phyloP scores from a whole-genome alignment of 2,797 vertebrate species.

The Poeciliopsis presidionis region DNA sequence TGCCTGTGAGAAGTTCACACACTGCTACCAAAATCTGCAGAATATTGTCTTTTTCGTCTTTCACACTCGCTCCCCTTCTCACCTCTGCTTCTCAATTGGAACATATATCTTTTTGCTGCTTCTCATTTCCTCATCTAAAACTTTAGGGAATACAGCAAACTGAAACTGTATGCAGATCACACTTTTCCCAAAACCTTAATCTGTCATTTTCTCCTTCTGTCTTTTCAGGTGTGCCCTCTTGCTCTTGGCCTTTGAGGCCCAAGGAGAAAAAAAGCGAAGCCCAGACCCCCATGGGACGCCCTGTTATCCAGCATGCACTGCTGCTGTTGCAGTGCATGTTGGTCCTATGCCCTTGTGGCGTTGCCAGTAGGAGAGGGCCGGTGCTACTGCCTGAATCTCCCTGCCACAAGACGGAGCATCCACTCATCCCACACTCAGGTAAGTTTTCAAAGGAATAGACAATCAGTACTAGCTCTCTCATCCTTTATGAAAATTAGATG shows the following conservation, averaged over 20 bases:
- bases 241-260: slow-evolving; percentile 80
- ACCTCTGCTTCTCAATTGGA: slow-evolving; percentile 24
- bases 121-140: slow-evolving; percentile 40
- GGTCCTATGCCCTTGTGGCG: slow-evolving; percentile 73
- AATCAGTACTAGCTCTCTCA: neutral
- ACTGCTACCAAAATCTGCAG: slow-evolving; percentile 34
- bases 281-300: slow-evolving; percentile 81
- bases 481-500: neutral
- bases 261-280: slow-evolving; percentile 78
- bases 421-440: slow-evolving; percentile 91
- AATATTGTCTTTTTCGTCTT: neutral
- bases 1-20: slow-evolving; percentile 29
- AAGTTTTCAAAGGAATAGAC: slow-evolving; percentile 21
- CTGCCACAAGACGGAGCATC: slow-evolving; percentile 89
- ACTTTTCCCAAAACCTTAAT: neutral
- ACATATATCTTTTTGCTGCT: slow-evolving; percentile 40
- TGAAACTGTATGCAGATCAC: neutral
- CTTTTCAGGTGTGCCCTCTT: slow-evolving; percentile 83
- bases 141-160: neutral
- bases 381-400: slow-evolving; percentile 77
- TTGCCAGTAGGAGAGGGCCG: slow-evolving; percentile 74
- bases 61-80: slow-evolving; percentile 40
- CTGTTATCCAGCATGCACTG: slow-evolving; percentile 81
- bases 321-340: slow-evolving; percentile 86
- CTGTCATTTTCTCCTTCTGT: slow-evolving; percentile 35